Evolutionary conservation across 2,113 vertebrate genomes (phyloP), one percentile per base, ranked within the genome.

Genomic region (Lagopus muta): DNA sequence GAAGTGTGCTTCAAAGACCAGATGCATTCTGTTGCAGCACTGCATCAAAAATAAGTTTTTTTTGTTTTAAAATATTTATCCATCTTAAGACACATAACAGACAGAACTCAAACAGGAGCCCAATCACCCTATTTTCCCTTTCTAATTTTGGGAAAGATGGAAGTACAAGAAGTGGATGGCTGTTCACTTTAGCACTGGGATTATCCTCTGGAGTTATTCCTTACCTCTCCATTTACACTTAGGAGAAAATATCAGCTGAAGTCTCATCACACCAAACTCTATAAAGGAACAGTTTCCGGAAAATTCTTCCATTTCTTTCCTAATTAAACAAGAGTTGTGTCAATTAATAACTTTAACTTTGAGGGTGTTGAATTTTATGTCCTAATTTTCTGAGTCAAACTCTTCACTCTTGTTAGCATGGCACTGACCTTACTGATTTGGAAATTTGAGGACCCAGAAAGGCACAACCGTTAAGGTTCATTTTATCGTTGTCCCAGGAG

Each of bases 381-480:
- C n/a, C 3, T 20, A 36, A 54, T 3, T 62, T 42, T 36, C 42
- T 52, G 30, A 54, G 67, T n/a, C 25, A 65, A 47, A 45, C 57
- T 27, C 9, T 57, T 71, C 66, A 34, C 40, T 82, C 13, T 43
- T 28, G 18, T 40, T 42, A 78, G 4, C 20, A 15, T 38, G 48
- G 4, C 47, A 50, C 17, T 40, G 13, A 2, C 4, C 11, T 50
- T 52, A 17, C 2, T 4, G 9, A 4, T 48, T 66, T 8, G 71
- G 21, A 71, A 11, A 32, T 64, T 38, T 38, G 10, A 70, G 25
- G 30, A 60, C 2, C 4, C 22, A 28, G 21, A 58, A 86, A 58
- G 3, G 6, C 10, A 25, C 14, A 74, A 4, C 1, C 18, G 11
- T 6, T 70, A 15, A 66, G 6, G 32, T 54, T 64, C 1, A 5